These are phyloP conservation scores for Drosophila anceps DNA, from an alignment of 2,888 invertebrate species.

Conservation along the genomic window DNA sequence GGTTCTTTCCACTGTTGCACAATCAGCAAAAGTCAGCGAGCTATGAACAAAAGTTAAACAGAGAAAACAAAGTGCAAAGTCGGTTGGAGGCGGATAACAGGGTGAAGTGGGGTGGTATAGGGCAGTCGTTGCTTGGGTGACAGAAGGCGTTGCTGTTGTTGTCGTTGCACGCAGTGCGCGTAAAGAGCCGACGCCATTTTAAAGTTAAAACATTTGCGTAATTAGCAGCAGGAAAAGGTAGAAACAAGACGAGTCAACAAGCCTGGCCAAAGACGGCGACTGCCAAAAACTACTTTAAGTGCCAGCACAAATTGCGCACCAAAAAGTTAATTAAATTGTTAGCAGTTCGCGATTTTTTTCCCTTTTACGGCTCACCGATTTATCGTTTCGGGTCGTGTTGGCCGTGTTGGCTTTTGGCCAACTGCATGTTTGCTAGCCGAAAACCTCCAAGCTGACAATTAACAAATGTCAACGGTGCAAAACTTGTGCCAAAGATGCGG, in stretches of 20 bases:
- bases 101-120: background rate
- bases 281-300: conserved; percentile 55
- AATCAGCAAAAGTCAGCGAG: conserved; percentile 76
- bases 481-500: conserved; percentile 53
- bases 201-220: conserved; percentile 75
- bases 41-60: conserved; percentile 78
- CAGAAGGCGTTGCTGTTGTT: conserved; percentile 16
- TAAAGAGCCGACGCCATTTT: conserved; percentile 64
- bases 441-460: conserved; percentile 61
- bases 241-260: conserved; percentile 26
- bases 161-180: conserved; percentile 52
- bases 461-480: conserved; percentile 71
- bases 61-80: conserved; percentile 74
- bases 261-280: conserved; percentile 22
- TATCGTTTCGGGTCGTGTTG: conserved; percentile 28
- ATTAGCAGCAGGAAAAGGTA: conserved; percentile 66
- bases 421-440: conserved; percentile 67
- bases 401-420: conserved; percentile 76
- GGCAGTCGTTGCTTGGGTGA: background rate
- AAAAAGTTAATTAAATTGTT: conserved; percentile 78
- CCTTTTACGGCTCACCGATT: conserved; percentile 23
- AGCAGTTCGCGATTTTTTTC: conserved; percentile 49
- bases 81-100: conserved; percentile 1
- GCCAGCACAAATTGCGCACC: conserved; percentile 52
- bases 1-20: conserved; percentile 54